A percentile compares a stretch with the other conserved stretches of the same genome.
Conservation (phyloP, 2,888 invertebrate species). For the Petrolisthes manimaculis region DNA sequence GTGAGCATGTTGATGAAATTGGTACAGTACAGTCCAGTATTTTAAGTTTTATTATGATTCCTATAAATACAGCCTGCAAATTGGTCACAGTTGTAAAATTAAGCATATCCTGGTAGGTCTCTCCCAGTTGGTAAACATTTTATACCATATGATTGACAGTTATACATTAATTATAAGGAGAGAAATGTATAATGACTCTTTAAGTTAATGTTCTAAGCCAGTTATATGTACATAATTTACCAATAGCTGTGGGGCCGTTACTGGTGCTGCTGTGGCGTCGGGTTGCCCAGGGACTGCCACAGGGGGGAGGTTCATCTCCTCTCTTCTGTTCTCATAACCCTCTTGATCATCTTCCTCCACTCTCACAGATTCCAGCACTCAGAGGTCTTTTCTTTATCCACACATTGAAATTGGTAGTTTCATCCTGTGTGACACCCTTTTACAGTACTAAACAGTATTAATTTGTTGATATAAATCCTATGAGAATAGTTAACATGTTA, state of each 20-base stretch:
- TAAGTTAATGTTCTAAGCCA: neutral
- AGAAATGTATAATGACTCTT: neutral
- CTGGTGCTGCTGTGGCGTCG: constrained; percentile 59
- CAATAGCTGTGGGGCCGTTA: constrained; percentile 59
- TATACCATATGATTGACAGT: neutral
- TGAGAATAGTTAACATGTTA: no score
- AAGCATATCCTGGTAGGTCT: no score
- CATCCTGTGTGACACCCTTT: no score
- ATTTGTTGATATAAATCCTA: no score
- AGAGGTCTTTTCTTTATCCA: constrained; percentile 11
- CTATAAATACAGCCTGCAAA: no score
- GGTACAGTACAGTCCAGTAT: no score
- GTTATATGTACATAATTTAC: neutral
- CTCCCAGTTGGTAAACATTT: no score
- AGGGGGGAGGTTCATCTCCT: constrained; percentile 38
- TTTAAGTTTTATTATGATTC: no score
- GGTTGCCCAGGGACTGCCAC: constrained; percentile 42
- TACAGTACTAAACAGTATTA: no score
- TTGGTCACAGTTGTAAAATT: no score
- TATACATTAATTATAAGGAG: neutral
- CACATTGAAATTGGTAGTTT: no score
- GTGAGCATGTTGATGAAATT: no score
- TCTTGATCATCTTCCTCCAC: constrained; percentile 45
- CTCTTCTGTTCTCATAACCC: constrained; percentile 45
- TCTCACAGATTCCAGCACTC: constrained; percentile 70